These are phyloP conservation scores for Drymonia ruficornis DNA, from an alignment of 2,888 invertebrate genomes.

Conservation along the genomic window DNA sequence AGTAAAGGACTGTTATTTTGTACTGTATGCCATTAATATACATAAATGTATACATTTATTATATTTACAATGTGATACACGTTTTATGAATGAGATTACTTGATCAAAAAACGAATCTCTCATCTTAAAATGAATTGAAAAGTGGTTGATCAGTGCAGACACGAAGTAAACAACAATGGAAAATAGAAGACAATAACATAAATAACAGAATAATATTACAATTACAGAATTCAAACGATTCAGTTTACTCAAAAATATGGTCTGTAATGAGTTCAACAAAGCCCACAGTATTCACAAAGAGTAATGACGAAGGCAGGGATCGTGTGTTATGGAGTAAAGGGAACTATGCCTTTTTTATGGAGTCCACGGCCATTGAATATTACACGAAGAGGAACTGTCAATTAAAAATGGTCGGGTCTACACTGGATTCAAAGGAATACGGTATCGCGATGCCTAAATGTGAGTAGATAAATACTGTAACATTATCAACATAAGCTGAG, in stretches of 20 bases:
- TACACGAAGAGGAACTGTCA: constrained; percentile 92
- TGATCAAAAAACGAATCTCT: too few relatives aligned
- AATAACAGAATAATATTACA: neutral
- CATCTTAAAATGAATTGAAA: too few relatives aligned
- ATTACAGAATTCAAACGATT: constrained; percentile 90
- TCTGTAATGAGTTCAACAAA: constrained; percentile 92
- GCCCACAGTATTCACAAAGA: constrained; percentile 91
- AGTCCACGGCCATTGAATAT: constrained; percentile 97
- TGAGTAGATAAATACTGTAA: constrained; percentile 56
- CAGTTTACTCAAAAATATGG: constrained; percentile 95
- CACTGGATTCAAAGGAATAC: constrained; percentile 92
- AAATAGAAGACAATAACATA: too few relatives aligned
- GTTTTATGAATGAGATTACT: too few relatives aligned
- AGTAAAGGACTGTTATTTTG: neutral
- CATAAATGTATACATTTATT: too few relatives aligned
- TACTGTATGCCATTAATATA: too few relatives aligned
- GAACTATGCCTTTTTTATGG: constrained; percentile 97
- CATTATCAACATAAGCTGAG: too few relatives aligned
- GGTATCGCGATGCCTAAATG: constrained; percentile 94
- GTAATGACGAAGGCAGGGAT: constrained; percentile 93
- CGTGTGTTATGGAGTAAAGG: constrained; percentile 90
- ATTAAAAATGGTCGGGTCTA: constrained; percentile 90
- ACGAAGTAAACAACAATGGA: too few relatives aligned
- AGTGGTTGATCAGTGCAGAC: too few relatives aligned
- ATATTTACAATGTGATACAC: too few relatives aligned